Percentiles rank a stretch among this genome's conserved stretches.
These are phyloP conservation scores for Ariolimax columbianus DNA, from an alignment of 2,888 invertebrate species.

Conservation along the genomic window DNA sequence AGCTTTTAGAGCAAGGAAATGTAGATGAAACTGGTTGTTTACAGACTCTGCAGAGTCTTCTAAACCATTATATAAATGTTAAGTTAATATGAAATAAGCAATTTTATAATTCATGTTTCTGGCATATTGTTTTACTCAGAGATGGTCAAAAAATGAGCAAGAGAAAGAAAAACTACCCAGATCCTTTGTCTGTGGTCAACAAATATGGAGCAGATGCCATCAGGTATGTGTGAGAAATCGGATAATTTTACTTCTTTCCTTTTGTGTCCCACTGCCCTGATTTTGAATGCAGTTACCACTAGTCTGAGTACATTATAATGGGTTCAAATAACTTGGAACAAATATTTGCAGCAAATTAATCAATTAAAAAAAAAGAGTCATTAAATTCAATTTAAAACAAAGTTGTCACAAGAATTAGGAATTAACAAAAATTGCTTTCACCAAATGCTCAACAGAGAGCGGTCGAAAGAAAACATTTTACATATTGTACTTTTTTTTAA, in stretches of 20 bases:
- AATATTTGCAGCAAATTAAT: neutral
- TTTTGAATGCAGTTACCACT: neutral
- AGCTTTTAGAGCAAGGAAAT: too few relatives aligned
- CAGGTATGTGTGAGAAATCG: constrained; percentile 79
- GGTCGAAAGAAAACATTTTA: too few relatives aligned
- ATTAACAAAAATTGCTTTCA: too few relatives aligned
- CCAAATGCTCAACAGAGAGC: too few relatives aligned
- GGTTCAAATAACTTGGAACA: neutral
- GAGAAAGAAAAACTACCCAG: constrained; percentile 98
- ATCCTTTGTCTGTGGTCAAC: constrained; percentile 90
- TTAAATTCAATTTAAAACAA: too few relatives aligned
- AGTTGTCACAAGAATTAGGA: too few relatives aligned
- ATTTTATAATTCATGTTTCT: neutral
- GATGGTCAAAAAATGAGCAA: constrained; percentile 99
- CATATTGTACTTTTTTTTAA: too few relatives aligned
- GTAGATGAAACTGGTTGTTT: too few relatives aligned
- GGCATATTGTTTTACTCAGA: constrained; percentile 72
- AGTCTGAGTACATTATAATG: neutral
- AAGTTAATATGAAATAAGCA: too few relatives aligned
- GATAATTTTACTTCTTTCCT: neutral
- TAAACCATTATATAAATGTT: too few relatives aligned
- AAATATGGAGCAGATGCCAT: constrained; percentile 98
- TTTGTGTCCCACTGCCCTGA: neutral
- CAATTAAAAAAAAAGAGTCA: too few relatives aligned
- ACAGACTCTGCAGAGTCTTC: too few relatives aligned